These are phyloP conservation scores for Plagodis dolabraria DNA, from an alignment of 2,888 invertebrate species.

Conservation along the genomic window DNA sequence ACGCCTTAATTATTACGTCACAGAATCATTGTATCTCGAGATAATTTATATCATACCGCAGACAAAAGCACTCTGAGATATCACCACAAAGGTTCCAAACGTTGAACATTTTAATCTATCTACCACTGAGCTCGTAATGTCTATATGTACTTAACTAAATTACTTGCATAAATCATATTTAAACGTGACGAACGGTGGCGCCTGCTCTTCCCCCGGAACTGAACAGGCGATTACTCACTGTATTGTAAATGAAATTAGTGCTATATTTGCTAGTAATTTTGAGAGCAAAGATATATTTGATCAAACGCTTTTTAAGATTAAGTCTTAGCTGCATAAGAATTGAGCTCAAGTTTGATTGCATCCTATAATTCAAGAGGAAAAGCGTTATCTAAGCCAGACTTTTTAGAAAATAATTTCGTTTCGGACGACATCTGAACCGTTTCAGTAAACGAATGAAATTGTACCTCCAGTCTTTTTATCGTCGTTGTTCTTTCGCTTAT, in stretches of 20 bases:
- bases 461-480: constrained; percentile 29
- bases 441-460: constrained; percentile 38
- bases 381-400: constrained; percentile 53
- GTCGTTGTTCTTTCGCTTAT: constrained; percentile 26
- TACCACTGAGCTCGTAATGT: constrained; percentile 68
- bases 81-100: constrained; percentile 56
- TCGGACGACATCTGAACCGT: constrained; percentile 46
- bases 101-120: constrained; percentile 78
- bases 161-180: constrained; percentile 84
- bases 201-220: constrained; percentile 45
- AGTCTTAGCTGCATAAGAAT: neutral
- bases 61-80: constrained; percentile 23
- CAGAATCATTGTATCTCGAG: constrained; percentile 25
- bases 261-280: constrained; percentile 39
- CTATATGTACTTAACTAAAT: constrained; percentile 83
- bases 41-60: constrained; percentile 28
- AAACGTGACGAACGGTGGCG: constrained; percentile 76
- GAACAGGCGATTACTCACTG: constrained; percentile 50
- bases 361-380: constrained; percentile 17
- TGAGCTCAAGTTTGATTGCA: constrained; percentile 25
- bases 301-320: constrained; percentile 2
- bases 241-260: constrained; percentile 43
- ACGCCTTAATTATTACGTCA: constrained; percentile 18
- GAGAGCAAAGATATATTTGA: constrained; percentile 7
- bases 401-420: constrained; percentile 58